phyloP scores from a whole-genome alignment of 2,797 vertebrate species.

The Phataginus tetradactyla region DNA sequence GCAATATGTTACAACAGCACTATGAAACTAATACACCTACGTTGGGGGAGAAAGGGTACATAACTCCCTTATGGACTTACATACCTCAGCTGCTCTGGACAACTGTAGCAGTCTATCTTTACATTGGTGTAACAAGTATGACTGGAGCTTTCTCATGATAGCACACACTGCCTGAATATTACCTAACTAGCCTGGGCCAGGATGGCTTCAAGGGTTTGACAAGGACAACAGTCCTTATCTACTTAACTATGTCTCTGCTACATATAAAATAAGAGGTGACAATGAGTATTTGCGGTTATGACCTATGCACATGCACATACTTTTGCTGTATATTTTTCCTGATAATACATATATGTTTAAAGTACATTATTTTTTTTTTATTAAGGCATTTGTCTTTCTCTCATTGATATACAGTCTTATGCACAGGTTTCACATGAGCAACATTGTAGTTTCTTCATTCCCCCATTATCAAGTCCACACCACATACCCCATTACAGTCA shows the following conservation, averaged over 20 bases:
- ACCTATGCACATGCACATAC: background rate
- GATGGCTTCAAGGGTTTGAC: background rate
- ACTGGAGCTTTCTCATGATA: background rate
- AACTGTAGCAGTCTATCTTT: background rate
- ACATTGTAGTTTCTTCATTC: too few relatives aligned
- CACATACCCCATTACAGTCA: too few relatives aligned
- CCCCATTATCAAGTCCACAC: too few relatives aligned
- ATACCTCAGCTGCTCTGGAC: background rate
- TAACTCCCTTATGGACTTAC: background rate
- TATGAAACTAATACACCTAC: background rate
- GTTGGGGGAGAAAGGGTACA: background rate
- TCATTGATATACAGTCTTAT: too few relatives aligned
- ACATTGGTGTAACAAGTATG: background rate
- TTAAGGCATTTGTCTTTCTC: too few relatives aligned
- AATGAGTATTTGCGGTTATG: background rate
- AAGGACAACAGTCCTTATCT: background rate
- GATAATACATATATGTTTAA: background rate
- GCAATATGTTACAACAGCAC: background rate
- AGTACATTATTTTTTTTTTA: background rate
- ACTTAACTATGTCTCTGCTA: background rate
- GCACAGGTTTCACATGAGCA: too few relatives aligned
- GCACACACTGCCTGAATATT: background rate
- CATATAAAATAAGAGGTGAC: background rate
- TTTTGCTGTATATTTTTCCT: background rate
- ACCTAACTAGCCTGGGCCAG: background rate